These are phyloP conservation scores for Aldabrachelys gigantea DNA, from an alignment of 2,113 vertebrate genomes.

Conservation along the genomic window DNA sequence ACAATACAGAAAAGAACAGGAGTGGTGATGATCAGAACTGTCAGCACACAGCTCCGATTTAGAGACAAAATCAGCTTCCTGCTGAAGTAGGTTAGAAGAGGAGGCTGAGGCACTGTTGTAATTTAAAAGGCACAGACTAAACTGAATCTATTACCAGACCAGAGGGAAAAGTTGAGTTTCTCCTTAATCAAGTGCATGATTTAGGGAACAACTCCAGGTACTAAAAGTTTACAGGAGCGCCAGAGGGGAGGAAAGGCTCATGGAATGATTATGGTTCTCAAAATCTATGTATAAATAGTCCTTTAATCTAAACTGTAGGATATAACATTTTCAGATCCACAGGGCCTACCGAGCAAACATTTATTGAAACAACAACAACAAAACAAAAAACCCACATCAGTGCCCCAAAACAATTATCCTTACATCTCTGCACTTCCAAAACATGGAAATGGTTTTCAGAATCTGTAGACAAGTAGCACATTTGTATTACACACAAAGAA, in stretches of 20 bases:
- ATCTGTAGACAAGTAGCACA: not conserved
- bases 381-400: not conserved
- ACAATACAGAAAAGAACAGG: constrained; percentile 47
- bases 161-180: not conserved
- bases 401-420: not conserved
- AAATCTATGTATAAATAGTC: not conserved
- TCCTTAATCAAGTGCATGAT: constrained; percentile 31
- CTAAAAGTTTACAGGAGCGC: not conserved
- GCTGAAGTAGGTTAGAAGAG: constrained; percentile 14
- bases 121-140: constrained; percentile 3
- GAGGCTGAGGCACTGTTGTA: constrained; percentile 7
- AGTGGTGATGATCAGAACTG: constrained; percentile 42
- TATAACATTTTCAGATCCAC: not conserved
- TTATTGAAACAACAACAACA: not conserved
- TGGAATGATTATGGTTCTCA: not conserved
- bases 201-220: not conserved
- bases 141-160: not conserved
- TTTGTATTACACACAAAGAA: not conserved
- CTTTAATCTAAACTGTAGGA: no score
- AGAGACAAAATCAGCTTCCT: constrained; percentile 39
- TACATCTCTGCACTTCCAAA: not conserved
- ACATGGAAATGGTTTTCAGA: not conserved
- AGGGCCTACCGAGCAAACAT: not conserved
- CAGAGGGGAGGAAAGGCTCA: not conserved
- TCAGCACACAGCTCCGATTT: constrained; percentile 49